Evolutionary conservation across 2,888 invertebrate genomes (phyloP), one percentile per base, ranked within the genome.

Genomic region (Trachelus iudaicus): DNA sequence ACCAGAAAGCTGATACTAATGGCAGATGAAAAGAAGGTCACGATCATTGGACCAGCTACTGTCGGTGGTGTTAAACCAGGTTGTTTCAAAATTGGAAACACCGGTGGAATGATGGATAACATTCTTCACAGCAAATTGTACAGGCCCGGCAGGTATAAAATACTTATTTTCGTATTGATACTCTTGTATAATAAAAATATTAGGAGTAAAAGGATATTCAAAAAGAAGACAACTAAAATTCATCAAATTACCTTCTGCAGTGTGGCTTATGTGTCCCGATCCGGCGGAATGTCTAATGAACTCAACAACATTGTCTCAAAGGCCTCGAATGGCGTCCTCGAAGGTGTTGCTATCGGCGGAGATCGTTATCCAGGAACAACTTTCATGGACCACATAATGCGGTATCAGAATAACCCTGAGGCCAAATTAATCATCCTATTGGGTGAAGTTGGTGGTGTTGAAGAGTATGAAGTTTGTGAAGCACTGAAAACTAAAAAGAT

Each of bases 81-180:
- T 1, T 98, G 99, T 91, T 99, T 99, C 92, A 99, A 99, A 93
- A 99, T 99, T 86, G 99, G 99, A 78, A 99, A 99, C 93, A 99
- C 99, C 0, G 99, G 99, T 23, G 99, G 99, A 79, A 99, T 99
- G 99, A 96, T 99, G 94, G 99, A 99, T 92, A 99, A 99, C 90
- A 98, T 99, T 84, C 93, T 99, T 1, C 97, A 99, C 89, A 99
- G 99, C 83, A 98, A 98, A 91, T 94, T 99, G 23, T 99, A 99
- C 92, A 93, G 99, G 37, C 96, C 99, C 0, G 99, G 99, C 87
- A 96, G 94, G 94, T 94, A 84, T 83, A 77, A 73, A 74, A n/a
- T 35, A 68, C 37, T 69, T 73, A 56, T 73, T 78, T 35, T 78
- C 33, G 31, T 73, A 71, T 30, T 23, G 15, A 37, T n/a, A 69